Base-by-base conservation (phyloP, 37 sponge, comb jelly and placozoan genomes). In the Halisarca cf. caerulea region DNA sequence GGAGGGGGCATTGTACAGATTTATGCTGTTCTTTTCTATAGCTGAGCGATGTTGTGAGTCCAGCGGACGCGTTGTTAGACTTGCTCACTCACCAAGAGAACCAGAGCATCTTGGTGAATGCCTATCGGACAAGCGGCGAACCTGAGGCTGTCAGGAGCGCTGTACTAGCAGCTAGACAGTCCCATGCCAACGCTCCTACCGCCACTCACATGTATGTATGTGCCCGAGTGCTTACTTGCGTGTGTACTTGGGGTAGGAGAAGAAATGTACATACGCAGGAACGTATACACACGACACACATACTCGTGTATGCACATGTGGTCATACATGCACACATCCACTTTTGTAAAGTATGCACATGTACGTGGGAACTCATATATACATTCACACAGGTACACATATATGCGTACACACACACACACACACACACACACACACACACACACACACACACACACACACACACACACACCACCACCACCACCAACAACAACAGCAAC, bases 21-120 rank as follows among this genome's bases (percentile, higher is more conserved):
- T n/a, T n/a, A n/a, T n/a, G n/a, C n/a, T n/a, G n/a, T 4, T 3
- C 33, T 11, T 28, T 36, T 2, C 7, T 69, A 58, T 64, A 86
- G 86, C n/a, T 80, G 86, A 24, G 59, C 30, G 62, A 40, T 34
- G 47, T 30, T 35, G 45, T n/a, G 20, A 89, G 68, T 38, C 60
- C 82, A 21, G 90, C 86, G 40, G 90, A 86, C 68, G 42, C 37
- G 33, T 66, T 94, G 23, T 69, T 94, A 30, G 94, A 94, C 80
- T 81, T 90, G 41, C 64, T 94, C 41, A 94, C 84, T 60, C 82
- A 88, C 83, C 66, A 88, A 54, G 41, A 79, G 6, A 64, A 77
- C 1, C 91, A 94, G 55, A 73, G 37, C 33, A 61, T 79, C 45
- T 68, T 94, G 53, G 41, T 94, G 33, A 58, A 59, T 23, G 66